Base-by-base conservation (phyloP, 2,797 vertebrate genomes). In the Otus scops region DNA sequence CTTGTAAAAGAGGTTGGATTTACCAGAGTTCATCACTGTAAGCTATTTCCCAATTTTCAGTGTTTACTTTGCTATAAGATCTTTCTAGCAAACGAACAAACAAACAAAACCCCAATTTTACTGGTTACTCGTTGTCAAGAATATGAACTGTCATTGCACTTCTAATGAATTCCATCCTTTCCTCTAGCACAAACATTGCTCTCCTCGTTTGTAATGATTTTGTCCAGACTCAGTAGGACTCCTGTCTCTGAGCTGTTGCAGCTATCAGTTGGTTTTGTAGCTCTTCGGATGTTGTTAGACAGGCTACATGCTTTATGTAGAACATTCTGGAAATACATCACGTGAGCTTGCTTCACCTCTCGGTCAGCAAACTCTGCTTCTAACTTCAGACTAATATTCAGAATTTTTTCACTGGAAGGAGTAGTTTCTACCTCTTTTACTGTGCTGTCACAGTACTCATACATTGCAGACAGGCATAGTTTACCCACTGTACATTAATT, bases 1-100 rank as follows among this genome's bases (percentile, higher is more conserved):
- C 94, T 91, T 94, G 83, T 95, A 93, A 95, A 95, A 95, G 91
- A 74, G 26, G 56, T 27, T 95, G 77, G 57, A 89, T 95, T 83
- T 93, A 95, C 86, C 88, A 74, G 70, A 82, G 95, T 94, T 96
- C 70, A 34, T 85, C 70, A 10, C 68, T 90, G 80, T 76, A 92
- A 95, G 78, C 86, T 53, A 20, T 82, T 95, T 95, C 85, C 95
- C 91, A 81, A 73, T 92, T 91, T 88, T 77, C 87, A 88, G 45
- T 95, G 89, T 93, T 92, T 92, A 92, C 89, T 96, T 97, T 95
- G 71, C 78, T 75, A 4, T 56, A 81, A 84, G 79, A 81, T 74
- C 82, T 80, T 79, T 79, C 57, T 85, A 78, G 78, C 87, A 89
- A 95, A 65, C 10, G 45, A 92, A 76, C 4, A 21, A 87, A 63